Evolutionary conservation across 2,797 vertebrate species (phyloP), one percentile per base, ranked within the genome.

Genomic region (Pterois miles): DNA sequence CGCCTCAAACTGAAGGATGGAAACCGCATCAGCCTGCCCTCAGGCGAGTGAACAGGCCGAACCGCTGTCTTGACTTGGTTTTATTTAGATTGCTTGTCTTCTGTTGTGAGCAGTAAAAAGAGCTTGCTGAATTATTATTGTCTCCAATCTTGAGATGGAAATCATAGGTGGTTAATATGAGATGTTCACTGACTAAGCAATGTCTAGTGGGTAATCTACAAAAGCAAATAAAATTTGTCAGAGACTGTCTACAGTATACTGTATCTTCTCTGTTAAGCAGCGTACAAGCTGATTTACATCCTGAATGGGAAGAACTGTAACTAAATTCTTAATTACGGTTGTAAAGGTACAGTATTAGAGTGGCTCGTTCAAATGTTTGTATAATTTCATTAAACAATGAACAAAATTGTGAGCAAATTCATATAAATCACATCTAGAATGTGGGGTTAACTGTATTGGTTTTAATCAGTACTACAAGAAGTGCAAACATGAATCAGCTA

Each of bases 11-110:
- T 98, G 76, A 98, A 96, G 93, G 98, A 99, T 18, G 97, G 97
- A 16, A 97, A 97, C 91, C 96, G 97, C 78, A 99, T 99, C 94
- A 99, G 98, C 78, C 93, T 99, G 71, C 98, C 98, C n/a, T 99
- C 97, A 93, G 98, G 98, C 98, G 77, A 70, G 94, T n/a, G n/a
- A 18, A 50, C 23, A 18, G 12, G 38, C 52, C 7, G 6, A 50
- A 23, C 8, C 0, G 1, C 20, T 22, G 54, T 20, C 12, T 46
- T 13, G 9, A 23, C 50, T 34, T 7, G 20, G 31, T 36, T 57
- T 57, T 57, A 20, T 57, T 57, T 2, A 33, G 9, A 53, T 16
- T 33, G 25, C 8, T 50, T 18, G 27, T 63, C 5, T 20, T 20
- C 18, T 43, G 8, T 18, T 27, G 7, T 65, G 43, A 52, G 57